Evolutionary conservation across 1,140 invertebrate genomes (phyloP).

Genomic region (Diploscapter pachys): DNA sequence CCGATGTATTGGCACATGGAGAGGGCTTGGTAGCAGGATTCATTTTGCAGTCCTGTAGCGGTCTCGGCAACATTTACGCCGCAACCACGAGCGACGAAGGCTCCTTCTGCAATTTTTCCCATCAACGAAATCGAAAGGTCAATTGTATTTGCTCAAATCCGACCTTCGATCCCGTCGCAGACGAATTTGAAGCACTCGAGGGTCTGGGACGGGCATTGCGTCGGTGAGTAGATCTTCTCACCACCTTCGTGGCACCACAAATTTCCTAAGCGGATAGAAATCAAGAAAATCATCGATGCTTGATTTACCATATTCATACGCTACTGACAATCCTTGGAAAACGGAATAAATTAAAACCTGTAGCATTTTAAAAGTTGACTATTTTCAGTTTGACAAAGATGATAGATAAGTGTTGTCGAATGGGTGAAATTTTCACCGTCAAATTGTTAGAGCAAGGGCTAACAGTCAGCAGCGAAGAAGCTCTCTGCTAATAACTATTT

Average conservation of each 20-base stretch:
- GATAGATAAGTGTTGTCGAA: too few species aligned
- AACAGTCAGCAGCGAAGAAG: too few species aligned
- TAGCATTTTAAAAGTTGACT: too few species aligned
- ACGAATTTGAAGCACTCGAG: slow-evolving; percentile 37
- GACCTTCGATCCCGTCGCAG: slow-evolving; percentile 11
- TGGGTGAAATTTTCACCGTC: too few species aligned
- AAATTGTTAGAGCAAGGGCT: too few species aligned
- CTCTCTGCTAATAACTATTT: too few species aligned
- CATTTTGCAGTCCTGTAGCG: slow-evolving; percentile 30
- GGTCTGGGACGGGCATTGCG: slow-evolving; percentile 24
- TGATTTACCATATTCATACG: too few species aligned
- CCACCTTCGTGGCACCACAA: slow-evolving; percentile 28
- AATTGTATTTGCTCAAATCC: slow-evolving; percentile 8
- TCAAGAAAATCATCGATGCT: too few species aligned
- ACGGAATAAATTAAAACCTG: too few species aligned
- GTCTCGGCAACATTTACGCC: slow-evolving; percentile 19
- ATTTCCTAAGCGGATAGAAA: not conserved
- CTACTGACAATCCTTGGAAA: too few species aligned
- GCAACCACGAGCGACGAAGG: slow-evolving; percentile 32
- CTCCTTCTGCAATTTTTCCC: slow-evolving; percentile 14
- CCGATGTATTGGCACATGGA: slow-evolving; percentile 18
- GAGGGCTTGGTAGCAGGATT: slow-evolving; percentile 33
- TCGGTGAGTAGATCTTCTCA: slow-evolving; percentile 12
- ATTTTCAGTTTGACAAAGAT: too few species aligned
- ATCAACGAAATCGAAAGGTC: slow-evolving; percentile 4